phyloP scores from a whole-genome alignment of 2,113 vertebrate species.

The Psilopogon haemacephalus region DNA sequence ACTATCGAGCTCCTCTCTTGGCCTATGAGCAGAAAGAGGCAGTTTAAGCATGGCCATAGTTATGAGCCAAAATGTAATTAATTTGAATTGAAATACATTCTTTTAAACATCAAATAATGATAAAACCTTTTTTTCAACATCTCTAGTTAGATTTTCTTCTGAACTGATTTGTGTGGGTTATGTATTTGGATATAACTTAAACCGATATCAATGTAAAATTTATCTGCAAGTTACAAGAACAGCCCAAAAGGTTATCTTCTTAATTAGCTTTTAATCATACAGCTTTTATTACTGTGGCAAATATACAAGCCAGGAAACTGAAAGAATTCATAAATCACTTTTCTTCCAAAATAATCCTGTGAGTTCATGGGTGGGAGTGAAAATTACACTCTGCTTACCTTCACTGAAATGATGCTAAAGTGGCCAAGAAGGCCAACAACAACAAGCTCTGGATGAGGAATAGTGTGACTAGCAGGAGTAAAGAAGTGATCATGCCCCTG shows the following conservation, averaged over 20 bases:
- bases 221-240: neutral
- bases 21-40: neutral
- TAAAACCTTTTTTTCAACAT: neutral
- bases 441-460: too few relatives aligned
- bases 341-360: neutral
- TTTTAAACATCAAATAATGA: neutral
- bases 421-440: too few relatives aligned
- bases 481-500: too few relatives aligned
- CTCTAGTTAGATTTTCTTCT: neutral
- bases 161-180: neutral
- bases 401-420: neutral
- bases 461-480: too few relatives aligned
- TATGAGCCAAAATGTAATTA: neutral
- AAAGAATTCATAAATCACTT: neutral
- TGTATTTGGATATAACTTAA: neutral
- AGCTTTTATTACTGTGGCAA: neutral
- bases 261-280: neutral
- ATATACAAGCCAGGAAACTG: neutral
- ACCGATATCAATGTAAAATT: neutral
- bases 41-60: neutral
- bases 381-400: neutral
- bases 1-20: neutral
- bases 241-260: neutral
- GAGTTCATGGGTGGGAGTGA: neutral
- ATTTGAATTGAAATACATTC: neutral